phyloP scores from a whole-genome alignment of 2,888 invertebrate species.

The Clostera curtula region DNA sequence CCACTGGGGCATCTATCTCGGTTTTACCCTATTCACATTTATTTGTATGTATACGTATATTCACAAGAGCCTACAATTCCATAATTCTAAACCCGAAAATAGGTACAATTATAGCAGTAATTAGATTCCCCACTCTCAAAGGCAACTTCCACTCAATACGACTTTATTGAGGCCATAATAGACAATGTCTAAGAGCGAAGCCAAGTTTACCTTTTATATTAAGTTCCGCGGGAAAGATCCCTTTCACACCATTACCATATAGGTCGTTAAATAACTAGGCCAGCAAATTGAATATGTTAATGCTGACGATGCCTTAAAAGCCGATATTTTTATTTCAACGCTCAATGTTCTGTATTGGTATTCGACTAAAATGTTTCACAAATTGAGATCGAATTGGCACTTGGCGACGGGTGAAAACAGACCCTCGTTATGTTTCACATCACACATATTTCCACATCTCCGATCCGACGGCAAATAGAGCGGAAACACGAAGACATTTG shows the following conservation, averaged over 20 bases:
- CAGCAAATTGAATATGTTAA: constrained; percentile 8
- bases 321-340: constrained; percentile 7
- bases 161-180: constrained; percentile 11
- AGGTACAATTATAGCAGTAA: constrained; percentile 19
- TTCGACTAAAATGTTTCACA: constrained; percentile 10
- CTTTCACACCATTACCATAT: constrained; percentile 12
- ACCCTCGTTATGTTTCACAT: constrained; percentile 18
- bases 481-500: constrained; percentile 29
- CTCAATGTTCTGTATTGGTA: constrained; percentile 5
- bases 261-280: constrained; percentile 18
- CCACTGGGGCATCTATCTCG: too few species aligned
- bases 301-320: constrained; percentile 1
- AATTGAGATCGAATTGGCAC: constrained; percentile 9
- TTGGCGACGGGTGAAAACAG: constrained; percentile 10
- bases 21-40: constrained; percentile 65
- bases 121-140: constrained; percentile 14
- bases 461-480: constrained; percentile 30
- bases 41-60: constrained; percentile 39
- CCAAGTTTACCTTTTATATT: constrained; percentile 15
- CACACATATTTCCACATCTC: constrained; percentile 22
- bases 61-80: constrained; percentile 48
- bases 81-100: constrained; percentile 30
- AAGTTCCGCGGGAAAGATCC: constrained; percentile 8
- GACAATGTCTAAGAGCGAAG: constrained; percentile 3
- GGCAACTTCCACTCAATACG: constrained; percentile 11